Evolutionary conservation across 2,888 invertebrate species (phyloP).

Genomic region (Troglohyphantes excavatus): DNA sequence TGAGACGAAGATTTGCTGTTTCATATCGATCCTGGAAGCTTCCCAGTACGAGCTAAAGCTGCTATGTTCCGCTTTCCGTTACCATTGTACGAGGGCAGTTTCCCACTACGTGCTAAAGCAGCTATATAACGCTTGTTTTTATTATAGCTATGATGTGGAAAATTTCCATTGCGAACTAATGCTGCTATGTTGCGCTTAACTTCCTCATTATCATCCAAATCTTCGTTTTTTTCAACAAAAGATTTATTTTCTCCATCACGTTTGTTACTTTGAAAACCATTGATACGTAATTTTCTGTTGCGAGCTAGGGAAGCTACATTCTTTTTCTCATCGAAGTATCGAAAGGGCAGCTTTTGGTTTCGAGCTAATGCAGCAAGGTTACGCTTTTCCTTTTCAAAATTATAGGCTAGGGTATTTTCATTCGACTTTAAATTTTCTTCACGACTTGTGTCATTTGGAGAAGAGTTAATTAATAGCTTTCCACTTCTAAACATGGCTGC

Average conservation of each 20-base stretch:
- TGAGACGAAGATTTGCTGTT: no score
- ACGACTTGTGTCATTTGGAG: constrained; percentile 22
- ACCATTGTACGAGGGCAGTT: constrained; percentile 10
- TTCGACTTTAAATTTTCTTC: constrained; percentile 24
- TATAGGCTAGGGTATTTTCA: not conserved
- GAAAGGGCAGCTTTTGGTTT: constrained; percentile 24
- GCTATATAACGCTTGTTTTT: constrained; percentile 35
- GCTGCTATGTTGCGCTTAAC: constrained; percentile 69
- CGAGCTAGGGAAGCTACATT: constrained; percentile 17
- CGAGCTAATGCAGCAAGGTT: constrained; percentile 53
- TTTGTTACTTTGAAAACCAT: constrained; percentile 3
- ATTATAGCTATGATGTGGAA: not conserved
- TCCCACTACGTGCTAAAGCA: constrained; percentile 41
- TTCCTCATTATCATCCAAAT: not conserved
- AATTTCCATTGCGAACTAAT: constrained; percentile 67
- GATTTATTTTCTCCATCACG: constrained; percentile 12
- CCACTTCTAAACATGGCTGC: constrained; percentile 39
- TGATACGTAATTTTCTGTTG: constrained; percentile 15
- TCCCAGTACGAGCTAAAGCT: constrained; percentile 34
- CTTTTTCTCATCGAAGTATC: constrained; percentile 3
- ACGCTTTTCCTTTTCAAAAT: constrained; percentile 21
- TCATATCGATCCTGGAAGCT: no score
- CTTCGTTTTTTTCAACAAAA: not conserved
- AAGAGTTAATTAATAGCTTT: constrained; percentile 16
- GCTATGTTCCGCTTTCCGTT: constrained; percentile 49